Percentiles rank a stretch among this genome's conserved stretches.
These are phyloP conservation scores for Eilema griseolum DNA, from an alignment of 2,888 invertebrate genomes.

Conservation along the genomic window DNA sequence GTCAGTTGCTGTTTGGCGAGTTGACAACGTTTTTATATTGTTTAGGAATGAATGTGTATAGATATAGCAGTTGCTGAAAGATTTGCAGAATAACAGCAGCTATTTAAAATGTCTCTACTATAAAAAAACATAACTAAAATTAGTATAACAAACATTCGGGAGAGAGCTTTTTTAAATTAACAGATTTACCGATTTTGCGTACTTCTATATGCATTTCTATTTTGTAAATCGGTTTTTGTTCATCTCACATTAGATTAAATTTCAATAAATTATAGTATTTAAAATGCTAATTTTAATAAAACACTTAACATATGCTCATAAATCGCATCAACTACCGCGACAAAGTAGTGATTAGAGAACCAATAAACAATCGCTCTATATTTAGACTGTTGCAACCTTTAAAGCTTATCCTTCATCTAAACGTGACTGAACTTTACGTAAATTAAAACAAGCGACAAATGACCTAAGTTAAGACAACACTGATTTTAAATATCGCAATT, in stretches of 20 bases:
- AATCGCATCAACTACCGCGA: conserved; percentile 39
- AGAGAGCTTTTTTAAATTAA: not conserved
- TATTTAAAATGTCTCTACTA: not conserved
- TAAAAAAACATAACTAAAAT: not conserved
- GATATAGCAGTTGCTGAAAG: not conserved
- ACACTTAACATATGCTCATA: conserved; percentile 25
- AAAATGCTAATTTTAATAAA: not conserved
- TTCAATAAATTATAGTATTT: not conserved
- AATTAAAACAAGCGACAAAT: conserved; percentile 54
- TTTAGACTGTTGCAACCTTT: conserved; percentile 34
- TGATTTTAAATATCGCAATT: conserved; percentile 44
- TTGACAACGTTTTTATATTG: conserved; percentile 26
- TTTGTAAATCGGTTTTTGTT: not conserved
- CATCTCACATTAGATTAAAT: too few relatives aligned
- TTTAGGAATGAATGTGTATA: conserved; percentile 19
- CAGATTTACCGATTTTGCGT: not conserved
- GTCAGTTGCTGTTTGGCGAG: conserved; percentile 39
- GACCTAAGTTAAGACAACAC: conserved; percentile 50
- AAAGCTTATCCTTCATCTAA: conserved; percentile 45
- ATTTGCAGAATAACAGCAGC: not conserved
- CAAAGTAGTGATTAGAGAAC: conserved; percentile 42
- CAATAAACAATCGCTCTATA: conserved; percentile 46
- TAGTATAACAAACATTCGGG: too few relatives aligned
- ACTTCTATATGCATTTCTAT: not conserved
- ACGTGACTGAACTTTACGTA: conserved; percentile 34